phyloP scores from a whole-genome alignment of 2,888 invertebrate genomes.

The Drosophila paramelanica region DNA sequence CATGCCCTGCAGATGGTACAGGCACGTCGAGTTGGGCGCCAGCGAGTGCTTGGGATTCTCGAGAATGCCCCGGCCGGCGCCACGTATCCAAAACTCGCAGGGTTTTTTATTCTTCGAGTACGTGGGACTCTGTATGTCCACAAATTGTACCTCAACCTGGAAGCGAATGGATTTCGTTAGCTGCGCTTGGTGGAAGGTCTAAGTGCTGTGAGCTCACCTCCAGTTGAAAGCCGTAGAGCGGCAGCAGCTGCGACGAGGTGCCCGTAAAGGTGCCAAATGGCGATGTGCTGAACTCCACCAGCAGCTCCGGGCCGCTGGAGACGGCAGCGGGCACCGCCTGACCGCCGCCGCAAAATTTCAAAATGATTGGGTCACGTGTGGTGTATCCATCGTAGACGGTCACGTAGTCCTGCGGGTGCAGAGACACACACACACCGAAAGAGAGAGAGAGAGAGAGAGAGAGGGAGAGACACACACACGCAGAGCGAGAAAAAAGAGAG shows the following conservation, averaged over 20 bases:
- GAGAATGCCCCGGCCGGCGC: slow-evolving; percentile 91
- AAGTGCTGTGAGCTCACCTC: slow-evolving; percentile 87
- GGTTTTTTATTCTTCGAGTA: slow-evolving; percentile 93
- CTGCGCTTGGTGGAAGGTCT: too few relatives aligned
- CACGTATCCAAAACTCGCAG: slow-evolving; percentile 94
- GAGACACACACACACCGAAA: slow-evolving; percentile 16
- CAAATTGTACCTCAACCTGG: slow-evolving; percentile 91
- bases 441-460: slow-evolving; percentile 11
- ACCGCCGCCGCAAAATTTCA: slow-evolving; percentile 96
- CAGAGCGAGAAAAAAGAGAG: slow-evolving; percentile 3
- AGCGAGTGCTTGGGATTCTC: slow-evolving; percentile 94
- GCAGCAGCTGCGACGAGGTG: slow-evolving; percentile 91
- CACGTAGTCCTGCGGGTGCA: slow-evolving; percentile 89
- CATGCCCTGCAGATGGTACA: slow-evolving; percentile 91
- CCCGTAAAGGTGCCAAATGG: slow-evolving; percentile 93
- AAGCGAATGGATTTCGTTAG: background rate
- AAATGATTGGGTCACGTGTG: slow-evolving; percentile 93
- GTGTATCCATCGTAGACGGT: slow-evolving; percentile 95
- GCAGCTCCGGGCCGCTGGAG: slow-evolving; percentile 94
- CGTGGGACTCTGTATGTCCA: slow-evolving; percentile 92
- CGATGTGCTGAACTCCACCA: slow-evolving; percentile 95
- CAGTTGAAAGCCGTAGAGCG: slow-evolving; percentile 94
- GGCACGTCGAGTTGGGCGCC: slow-evolving; percentile 94
- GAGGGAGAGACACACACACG: slow-evolving; percentile 18
- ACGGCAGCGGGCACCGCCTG: slow-evolving; percentile 93